Conservation (phyloP, 23 tunicate species). For the Clavelina lepadiformis region DNA sequence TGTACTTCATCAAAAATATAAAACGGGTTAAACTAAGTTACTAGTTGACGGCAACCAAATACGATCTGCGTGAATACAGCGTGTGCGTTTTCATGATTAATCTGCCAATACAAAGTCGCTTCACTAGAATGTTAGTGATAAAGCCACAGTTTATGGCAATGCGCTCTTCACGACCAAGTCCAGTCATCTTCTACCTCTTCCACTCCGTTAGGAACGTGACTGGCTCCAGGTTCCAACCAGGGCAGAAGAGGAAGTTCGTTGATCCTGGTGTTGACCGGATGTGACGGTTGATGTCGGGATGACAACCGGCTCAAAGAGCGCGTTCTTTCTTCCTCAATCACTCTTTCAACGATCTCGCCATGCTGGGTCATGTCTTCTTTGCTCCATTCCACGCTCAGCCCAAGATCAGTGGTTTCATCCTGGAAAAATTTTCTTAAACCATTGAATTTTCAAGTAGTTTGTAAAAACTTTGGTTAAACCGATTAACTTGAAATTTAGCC, state of each 20-base stretch:
- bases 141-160: too few relatives aligned
- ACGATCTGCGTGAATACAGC: too few relatives aligned
- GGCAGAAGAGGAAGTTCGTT: slow-evolving; percentile 74
- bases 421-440: not conserved
- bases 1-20: too few relatives aligned
- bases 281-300: slow-evolving; percentile 81
- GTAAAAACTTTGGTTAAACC: not conserved
- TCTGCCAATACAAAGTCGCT: too few relatives aligned
- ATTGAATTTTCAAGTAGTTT: not conserved
- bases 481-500: not conserved
- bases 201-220: slow-evolving; percentile 87
- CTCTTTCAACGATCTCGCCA: slow-evolving; percentile 25
- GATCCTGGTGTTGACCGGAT: slow-evolving; percentile 51
- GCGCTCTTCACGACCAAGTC: too few relatives aligned
- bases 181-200: too few relatives aligned
- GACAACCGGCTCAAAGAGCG: slow-evolving; percentile 63
- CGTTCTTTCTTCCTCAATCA: slow-evolving; percentile 17
- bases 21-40: too few relatives aligned
- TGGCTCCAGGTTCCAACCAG: slow-evolving; percentile 79
- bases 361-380: slow-evolving; percentile 38
- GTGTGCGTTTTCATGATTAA: too few relatives aligned
- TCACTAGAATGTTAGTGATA: too few relatives aligned
- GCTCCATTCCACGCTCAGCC: slow-evolving; percentile 41
- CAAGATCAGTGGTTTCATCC: slow-evolving; percentile 40
- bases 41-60: too few relatives aligned